A percentile compares a stretch with the other conserved stretches of the same genome.
Conservation (phyloP, 2,113 vertebrate genomes). For the Callospermophilus lateralis region DNA sequence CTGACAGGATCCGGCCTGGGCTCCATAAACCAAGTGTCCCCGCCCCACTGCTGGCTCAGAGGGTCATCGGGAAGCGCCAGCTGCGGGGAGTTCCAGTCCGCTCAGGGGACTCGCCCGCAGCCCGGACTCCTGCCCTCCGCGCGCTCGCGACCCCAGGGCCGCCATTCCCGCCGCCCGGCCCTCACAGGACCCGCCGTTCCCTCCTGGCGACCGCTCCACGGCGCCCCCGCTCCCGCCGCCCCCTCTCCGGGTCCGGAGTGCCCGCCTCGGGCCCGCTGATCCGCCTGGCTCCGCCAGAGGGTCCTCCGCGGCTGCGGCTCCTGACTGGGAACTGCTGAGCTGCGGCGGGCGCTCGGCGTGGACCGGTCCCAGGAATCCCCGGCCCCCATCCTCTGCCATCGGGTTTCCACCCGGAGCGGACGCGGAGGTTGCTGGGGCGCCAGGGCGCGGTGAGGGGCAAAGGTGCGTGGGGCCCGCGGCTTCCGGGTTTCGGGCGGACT, state of each 20-base stretch:
- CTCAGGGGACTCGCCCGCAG: no score
- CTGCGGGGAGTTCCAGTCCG: no score
- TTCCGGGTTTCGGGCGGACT: fast-evolving
- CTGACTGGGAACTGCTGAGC: slow-evolving; percentile 52
- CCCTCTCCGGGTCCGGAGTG: not conserved
- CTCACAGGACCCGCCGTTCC: not conserved
- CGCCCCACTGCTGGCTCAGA: no score
- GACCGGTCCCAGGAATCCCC: not conserved
- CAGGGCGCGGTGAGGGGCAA: not conserved
- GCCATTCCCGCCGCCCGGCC: not conserved
- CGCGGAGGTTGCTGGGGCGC: fast-evolving
- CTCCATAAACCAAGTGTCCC: not conserved
- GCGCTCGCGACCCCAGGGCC: no score
- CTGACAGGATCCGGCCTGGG: no score
- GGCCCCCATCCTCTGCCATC: not conserved
- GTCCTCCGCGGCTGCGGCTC: not conserved
- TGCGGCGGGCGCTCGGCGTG: not conserved
- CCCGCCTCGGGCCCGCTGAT: not conserved
- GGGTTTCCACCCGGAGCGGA: no score
- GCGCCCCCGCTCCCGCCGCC: not conserved
- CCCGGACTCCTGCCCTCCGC: fast-evolving
- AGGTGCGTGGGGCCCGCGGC: not conserved
- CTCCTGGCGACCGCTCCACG: fast-evolving
- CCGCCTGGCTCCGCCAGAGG: not conserved
- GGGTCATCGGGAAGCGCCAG: no score